Evolutionary conservation across 2,113 vertebrate species (phyloP).

Genomic region (Notechis scutatus): DNA sequence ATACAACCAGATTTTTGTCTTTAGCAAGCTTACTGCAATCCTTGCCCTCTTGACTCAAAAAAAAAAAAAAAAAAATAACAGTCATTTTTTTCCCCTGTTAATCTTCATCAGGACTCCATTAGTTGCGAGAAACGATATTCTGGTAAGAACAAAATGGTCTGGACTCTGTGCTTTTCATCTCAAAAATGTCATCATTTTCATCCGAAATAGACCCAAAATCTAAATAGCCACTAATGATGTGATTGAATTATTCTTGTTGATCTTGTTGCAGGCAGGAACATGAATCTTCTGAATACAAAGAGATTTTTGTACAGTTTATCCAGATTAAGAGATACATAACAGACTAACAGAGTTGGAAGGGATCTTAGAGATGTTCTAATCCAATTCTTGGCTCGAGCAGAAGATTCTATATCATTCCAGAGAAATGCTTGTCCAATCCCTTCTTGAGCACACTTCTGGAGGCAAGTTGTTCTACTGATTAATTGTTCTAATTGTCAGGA

Average conservation of each 20-base stretch:
- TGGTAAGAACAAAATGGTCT: not conserved
- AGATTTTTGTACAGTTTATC: too few relatives aligned
- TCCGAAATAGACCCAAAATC: not conserved
- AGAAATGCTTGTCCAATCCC: too few relatives aligned
- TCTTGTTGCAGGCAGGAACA: not conserved
- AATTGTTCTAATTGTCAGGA: too few relatives aligned
- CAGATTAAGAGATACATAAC: not conserved
- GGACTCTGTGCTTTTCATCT: not conserved
- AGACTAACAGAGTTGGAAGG: too few relatives aligned
- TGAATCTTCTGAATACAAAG: not conserved
- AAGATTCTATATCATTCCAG: too few relatives aligned
- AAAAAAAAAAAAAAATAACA: too few relatives aligned
- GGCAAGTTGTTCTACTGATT: too few relatives aligned
- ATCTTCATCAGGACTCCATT: not conserved
- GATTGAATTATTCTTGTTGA: not conserved
- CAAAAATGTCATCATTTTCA: not conserved
- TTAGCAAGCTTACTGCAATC: not conserved
- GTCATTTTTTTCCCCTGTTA: not conserved
- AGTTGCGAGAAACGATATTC: not conserved
- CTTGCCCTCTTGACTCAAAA: not conserved
- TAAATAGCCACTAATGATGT: not conserved
- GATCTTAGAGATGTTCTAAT: too few relatives aligned
- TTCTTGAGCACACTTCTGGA: too few relatives aligned
- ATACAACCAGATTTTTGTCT: not conserved
- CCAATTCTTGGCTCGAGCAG: too few relatives aligned